phyloP scores from a whole-genome alignment of 2,797 vertebrate species.

The Thaleichthys pacificus region DNA sequence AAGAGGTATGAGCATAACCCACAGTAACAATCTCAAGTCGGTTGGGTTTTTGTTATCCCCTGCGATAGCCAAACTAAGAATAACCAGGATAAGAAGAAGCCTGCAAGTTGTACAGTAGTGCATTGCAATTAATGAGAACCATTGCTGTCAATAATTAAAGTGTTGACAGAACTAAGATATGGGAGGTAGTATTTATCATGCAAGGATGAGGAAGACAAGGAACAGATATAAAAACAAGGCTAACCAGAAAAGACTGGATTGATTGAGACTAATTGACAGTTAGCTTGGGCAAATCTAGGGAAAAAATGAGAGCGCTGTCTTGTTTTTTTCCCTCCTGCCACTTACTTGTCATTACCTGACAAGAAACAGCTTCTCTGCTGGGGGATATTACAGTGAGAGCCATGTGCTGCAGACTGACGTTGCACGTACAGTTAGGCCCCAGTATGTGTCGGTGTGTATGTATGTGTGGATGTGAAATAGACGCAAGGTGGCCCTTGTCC shows the following conservation, averaged over 20 bases:
- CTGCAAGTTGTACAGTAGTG: constrained; percentile 32
- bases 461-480: constrained; percentile 31
- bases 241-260: constrained; percentile 61
- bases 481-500: constrained; percentile 56
- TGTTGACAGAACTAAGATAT: constrained; percentile 49
- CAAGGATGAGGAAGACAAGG: constrained; percentile 59
- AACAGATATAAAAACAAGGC: constrained; percentile 58
- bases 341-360: constrained; percentile 73
- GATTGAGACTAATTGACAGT: constrained; percentile 76
- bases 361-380: constrained; percentile 57
- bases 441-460: constrained; percentile 35
- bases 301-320: constrained; percentile 44
- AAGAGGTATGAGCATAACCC: constrained; percentile 42
- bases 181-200: constrained; percentile 60
- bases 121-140: constrained; percentile 57
- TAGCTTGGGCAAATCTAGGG: constrained; percentile 32
- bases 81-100: constrained; percentile 47
- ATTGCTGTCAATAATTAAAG: constrained; percentile 52
- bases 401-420: constrained; percentile 53
- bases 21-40: constrained; percentile 40
- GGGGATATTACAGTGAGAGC: constrained; percentile 34
- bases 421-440: constrained; percentile 31
- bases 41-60: constrained; percentile 37
- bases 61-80: constrained; percentile 1
- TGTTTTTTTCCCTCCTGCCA: constrained; percentile 61